Base-by-base conservation (phyloP, 2,113 vertebrate genomes). In the Prolemur simus region DNA sequence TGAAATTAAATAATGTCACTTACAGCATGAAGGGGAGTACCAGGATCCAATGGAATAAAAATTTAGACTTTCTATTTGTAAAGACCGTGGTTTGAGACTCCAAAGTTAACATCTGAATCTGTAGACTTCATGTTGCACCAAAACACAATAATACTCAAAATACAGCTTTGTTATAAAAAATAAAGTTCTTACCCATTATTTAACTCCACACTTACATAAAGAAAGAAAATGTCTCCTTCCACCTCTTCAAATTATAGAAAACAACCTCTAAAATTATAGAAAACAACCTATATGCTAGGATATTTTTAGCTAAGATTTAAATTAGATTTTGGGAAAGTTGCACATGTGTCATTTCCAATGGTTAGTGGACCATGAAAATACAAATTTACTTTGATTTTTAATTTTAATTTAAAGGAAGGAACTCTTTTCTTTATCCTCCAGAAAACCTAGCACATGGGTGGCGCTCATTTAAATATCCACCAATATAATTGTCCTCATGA, bases 361-460 rank as follows among this genome's bases (percentile, higher is more conserved):
- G 17, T 69, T 95, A 64, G 21, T 34, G 25, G 17, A 39, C n/a
- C 32, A 87, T 88, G 91, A 91, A 96, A 88, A 87, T 60, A 96
- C 45, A 76, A 96, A 92, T 78, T 92, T 87, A 91, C 47, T 94
- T 88, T 96, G 47, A 82, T 74, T 93, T 49, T 95, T 83, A 12
- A 64, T 91, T 94, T 96, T 90, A 91, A 60, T 87, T 81, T 76
- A 84, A 94, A 95, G 45, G 49, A 84, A 84, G 34, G 21, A 63
- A 47, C 3, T 73, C 39, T 94, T 82, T 80, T 74, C 60, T 96
- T 94, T 91, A 37, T 83, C 88, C 20, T 91, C 73, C 37, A 74
- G 47, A 91, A 96, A 86, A 90, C 68, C 39, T 91, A 85, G 42
- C 68, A 56, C 20, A 64, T 63, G 32, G 23, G 81, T 89, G 14